Evolutionary conservation across 2,797 vertebrate species (phyloP).

Genomic region (Forpus xanthops): DNA sequence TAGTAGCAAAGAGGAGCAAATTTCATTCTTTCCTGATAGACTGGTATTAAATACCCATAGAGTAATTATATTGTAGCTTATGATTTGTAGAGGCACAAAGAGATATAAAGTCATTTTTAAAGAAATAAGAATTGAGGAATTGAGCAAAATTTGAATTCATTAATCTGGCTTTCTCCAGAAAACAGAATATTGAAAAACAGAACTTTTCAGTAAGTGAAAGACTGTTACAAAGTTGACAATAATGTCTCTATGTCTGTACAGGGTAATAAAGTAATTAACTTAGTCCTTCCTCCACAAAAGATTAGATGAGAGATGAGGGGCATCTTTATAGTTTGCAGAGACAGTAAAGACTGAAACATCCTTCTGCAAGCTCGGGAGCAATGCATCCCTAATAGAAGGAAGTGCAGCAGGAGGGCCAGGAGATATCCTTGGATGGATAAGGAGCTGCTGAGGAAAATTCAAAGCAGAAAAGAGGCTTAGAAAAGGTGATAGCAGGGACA

Average conservation of each 20-base stretch:
- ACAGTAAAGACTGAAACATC: neutral
- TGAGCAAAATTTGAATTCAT: neutral
- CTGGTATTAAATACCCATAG: neutral
- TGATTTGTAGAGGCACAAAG: neutral
- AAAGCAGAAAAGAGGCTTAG: too few species aligned
- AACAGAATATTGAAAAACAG: neutral
- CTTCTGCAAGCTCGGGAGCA: too few species aligned
- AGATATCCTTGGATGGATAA: too few species aligned
- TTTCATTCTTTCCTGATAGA: neutral
- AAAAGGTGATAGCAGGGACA: too few species aligned
- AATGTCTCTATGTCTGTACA: neutral
- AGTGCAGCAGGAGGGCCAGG: too few species aligned
- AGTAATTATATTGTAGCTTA: neutral
- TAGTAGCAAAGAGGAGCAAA: neutral
- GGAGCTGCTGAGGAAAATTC: too few species aligned
- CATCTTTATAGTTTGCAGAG: neutral
- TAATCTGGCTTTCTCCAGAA: neutral
- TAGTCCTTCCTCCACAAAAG: neutral
- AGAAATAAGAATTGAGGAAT: neutral
- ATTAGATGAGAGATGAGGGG: neutral
- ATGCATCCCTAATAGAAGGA: too few species aligned
- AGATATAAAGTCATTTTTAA: neutral
- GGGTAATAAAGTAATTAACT: neutral
- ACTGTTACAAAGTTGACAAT: neutral
- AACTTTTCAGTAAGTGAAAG: neutral